Percentiles rank a stretch among this genome's conserved stretches.
Evolutionary conservation across 2,888 invertebrate species (phyloP).

Genomic region (Lordiphosa fenestrarum): DNA sequence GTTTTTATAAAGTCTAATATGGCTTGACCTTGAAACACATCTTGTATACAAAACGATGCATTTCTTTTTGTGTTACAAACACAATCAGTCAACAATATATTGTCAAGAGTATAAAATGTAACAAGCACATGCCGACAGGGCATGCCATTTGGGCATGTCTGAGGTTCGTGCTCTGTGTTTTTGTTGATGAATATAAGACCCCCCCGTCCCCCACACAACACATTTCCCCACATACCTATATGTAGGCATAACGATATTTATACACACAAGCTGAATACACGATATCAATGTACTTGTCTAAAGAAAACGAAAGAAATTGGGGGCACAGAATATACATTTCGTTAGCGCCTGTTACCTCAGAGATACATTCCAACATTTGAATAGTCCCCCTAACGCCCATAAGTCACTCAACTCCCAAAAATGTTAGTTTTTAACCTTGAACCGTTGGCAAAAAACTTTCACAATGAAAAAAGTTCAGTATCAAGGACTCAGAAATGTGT

Average conservation of each 20-base stretch:
- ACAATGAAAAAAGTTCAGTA: conserved; percentile 74
- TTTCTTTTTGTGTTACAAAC: background rate
- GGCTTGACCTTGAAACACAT: too few relatives aligned
- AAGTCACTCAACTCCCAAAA: conserved; percentile 35
- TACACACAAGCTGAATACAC: background rate
- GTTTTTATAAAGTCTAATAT: background rate
- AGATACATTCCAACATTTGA: background rate
- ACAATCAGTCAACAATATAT: background rate
- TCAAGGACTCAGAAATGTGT: conserved; percentile 63
- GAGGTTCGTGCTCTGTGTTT: conserved; percentile 33
- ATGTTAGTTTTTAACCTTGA: conserved; percentile 52
- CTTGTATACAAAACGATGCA: too few relatives aligned
- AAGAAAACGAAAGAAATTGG: conserved; percentile 8
- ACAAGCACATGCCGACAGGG: conserved; percentile 1
- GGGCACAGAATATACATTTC: conserved; percentile 12
- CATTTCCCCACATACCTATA: background rate
- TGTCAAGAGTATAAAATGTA: conserved; percentile 2
- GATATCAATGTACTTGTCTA: background rate
- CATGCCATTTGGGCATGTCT: conserved; percentile 7
- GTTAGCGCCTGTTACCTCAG: too few relatives aligned
- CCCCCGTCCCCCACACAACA: background rate
- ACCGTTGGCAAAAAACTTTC: conserved; percentile 70
- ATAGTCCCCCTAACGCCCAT: too few relatives aligned
- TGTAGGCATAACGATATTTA: conserved; percentile 3
- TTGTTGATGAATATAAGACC: conserved; percentile 47